Evolutionary conservation across 1,140 invertebrate genomes (phyloP), one percentile per base, ranked within the genome.

Genomic region (Ceratosolen solmsi): DNA sequence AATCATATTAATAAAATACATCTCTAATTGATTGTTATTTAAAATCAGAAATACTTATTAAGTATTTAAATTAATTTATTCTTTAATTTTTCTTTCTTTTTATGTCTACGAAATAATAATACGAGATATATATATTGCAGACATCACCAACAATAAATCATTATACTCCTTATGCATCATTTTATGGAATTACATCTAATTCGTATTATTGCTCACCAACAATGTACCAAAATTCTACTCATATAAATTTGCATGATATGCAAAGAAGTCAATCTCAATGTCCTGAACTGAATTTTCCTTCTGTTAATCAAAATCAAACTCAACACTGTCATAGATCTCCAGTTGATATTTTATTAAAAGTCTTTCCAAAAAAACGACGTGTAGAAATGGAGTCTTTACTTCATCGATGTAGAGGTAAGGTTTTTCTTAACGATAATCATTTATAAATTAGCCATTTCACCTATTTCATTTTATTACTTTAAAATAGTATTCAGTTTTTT

Each of bases 361-460:
- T 98, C 0, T 98, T 98, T 88, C 97, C 97, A 0, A 94, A 95
- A 83, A 94, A 96, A 85, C 94, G 96, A 85, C 93, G 96, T 38
- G 94, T 93, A 33, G 96, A 98, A 82, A 95, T 98, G 1, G 97
- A 98, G 89, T 93, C 95, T 9, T 93, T 97, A 68, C 92, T 98
- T 3, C 93, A 94, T 76, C 92, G 94, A 80, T 94, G 92, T 92
- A 94, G 91, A 92, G 95, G 88, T 95, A 80, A 68, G 70, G 25
- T 41, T 60, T 36, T 17, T 27, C 11, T n/a, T n/a, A n/a, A n/a
- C n/a, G n/a, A n/a, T n/a, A n/a, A n/a, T n/a, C n/a, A n/a, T n/a
- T n/a, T n/a, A n/a, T n/a, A n/a, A n/a, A n/a, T n/a, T n/a, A n/a
- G n/a, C n/a, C n/a, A n/a, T n/a, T n/a, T n/a, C n/a, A n/a, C n/a